Conservation (phyloP, 2,113 vertebrate genomes). For the Apteryx mantelli region DNA sequence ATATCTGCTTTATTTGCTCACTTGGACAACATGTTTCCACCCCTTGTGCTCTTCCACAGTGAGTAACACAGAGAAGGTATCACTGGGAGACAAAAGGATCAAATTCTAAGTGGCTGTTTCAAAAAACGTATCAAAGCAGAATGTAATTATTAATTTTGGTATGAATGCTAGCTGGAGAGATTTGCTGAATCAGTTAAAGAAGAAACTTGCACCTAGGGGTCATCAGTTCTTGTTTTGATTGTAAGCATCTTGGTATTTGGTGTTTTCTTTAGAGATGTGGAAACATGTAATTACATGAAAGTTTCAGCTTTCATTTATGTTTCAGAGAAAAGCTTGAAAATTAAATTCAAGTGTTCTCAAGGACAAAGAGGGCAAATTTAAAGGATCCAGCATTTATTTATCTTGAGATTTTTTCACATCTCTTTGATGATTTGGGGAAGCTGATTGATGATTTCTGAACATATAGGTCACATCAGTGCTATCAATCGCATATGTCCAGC, state of each 20-base stretch:
- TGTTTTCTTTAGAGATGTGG: conserved; percentile 39
- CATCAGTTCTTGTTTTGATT: conserved; percentile 51
- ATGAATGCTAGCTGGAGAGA: conserved; percentile 1
- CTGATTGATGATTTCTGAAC: not conserved
- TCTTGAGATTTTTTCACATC: conserved; percentile 32
- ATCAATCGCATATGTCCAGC: not conserved
- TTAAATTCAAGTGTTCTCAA: conserved; percentile 53
- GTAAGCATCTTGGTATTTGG: conserved; percentile 18
- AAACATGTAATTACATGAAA: conserved; percentile 51
- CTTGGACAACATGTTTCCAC: conserved; percentile 9
- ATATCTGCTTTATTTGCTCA: conserved; percentile 14
- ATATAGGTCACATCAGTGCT: not conserved
- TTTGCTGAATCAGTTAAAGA: conserved; percentile 56
- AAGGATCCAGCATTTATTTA: conserved; percentile 43
- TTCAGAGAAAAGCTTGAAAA: conserved; percentile 54
- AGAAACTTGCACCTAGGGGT: conserved; percentile 25
- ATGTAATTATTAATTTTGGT: conserved; percentile 21
- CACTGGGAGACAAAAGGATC: not conserved
- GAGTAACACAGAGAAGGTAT: not conserved
- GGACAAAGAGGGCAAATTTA: conserved; percentile 65
- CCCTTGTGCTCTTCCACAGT: not conserved
- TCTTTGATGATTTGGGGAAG: not conserved
- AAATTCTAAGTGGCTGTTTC: not conserved
- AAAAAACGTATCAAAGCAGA: conserved; percentile 15
- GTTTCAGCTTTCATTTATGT: conserved; percentile 20